Conservation (phyloP, 2,113 vertebrate genomes). For the Corythoichthys intestinalis region DNA sequence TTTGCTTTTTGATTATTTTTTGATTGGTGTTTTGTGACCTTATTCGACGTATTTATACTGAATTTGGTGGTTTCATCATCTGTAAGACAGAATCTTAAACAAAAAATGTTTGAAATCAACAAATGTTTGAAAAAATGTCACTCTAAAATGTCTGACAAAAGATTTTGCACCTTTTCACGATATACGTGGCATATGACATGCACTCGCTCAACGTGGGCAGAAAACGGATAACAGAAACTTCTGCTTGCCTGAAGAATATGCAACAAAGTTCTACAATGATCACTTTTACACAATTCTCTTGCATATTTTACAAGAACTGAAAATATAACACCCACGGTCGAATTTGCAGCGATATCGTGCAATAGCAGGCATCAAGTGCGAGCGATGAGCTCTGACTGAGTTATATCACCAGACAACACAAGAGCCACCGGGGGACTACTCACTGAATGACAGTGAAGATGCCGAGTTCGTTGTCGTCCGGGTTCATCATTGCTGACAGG, state of each 20-base stretch:
- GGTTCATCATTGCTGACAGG: constrained; percentile 67
- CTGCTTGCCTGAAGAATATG: neutral
- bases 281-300: neutral
- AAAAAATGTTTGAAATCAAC: too few species aligned
- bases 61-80: too few species aligned
- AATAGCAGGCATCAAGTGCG: neutral
- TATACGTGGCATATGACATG: too few species aligned
- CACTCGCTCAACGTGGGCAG: too few species aligned
- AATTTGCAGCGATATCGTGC: neutral
- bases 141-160: too few species aligned
- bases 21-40: too few species aligned
- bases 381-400: constrained; percentile 18
- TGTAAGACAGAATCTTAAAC: too few species aligned
- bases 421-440: constrained; percentile 59
- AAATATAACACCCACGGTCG: neutral
- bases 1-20: too few species aligned
- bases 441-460: constrained; percentile 85
- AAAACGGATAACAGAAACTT: too few species aligned
- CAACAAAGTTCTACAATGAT: neutral
- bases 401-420: constrained; percentile 9
- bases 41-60: too few species aligned
- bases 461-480: constrained; percentile 73
- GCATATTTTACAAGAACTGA: neutral
- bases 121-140: too few species aligned
- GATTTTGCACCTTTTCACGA: too few species aligned